phyloP scores from a whole-genome alignment of 1,140 invertebrate species.

The Drosophila watanabei region DNA sequence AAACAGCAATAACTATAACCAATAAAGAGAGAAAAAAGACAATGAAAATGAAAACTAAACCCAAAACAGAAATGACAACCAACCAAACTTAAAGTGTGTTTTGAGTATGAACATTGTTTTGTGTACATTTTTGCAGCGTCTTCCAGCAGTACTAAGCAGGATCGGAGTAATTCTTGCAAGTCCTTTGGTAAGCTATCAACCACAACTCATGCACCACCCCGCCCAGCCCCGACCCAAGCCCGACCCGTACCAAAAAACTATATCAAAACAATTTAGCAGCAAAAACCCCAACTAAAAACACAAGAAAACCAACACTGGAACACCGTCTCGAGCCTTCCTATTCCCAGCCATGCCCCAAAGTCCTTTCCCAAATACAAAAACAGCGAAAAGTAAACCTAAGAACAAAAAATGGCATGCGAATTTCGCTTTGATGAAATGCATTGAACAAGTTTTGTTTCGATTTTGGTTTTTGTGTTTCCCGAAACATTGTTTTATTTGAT shows the following conservation, averaged over 20 bases:
- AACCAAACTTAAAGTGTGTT: conserved; percentile 85
- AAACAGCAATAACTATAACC: conserved; percentile 25
- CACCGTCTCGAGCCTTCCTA: conserved; percentile 1
- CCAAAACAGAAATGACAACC: conserved; percentile 54
- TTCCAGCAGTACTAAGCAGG: conserved; percentile 96
- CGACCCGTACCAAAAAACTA: not conserved
- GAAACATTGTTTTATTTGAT: conserved; percentile 45
- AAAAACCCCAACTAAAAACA: conserved; percentile 21
- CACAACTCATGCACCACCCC: conserved; percentile 73
- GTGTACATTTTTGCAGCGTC: conserved; percentile 91
- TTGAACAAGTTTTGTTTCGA: conserved; percentile 59
- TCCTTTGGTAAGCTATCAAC: conserved; percentile 94
- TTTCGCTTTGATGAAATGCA: conserved; percentile 74
- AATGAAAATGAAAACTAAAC: conserved; percentile 43
- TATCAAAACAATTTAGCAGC: conserved; percentile 42
- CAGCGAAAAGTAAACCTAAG: conserved; percentile 52
- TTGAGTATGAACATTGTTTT: conserved; percentile 86
- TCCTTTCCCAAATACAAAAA: conserved; percentile 36
- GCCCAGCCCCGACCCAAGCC: conserved; percentile 16
- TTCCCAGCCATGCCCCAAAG: not conserved
- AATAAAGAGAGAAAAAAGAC: not conserved
- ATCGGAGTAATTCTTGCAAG: conserved; percentile 97
- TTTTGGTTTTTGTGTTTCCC: conserved; percentile 56
- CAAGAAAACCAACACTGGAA: conserved; percentile 7
- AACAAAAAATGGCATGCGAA: conserved; percentile 80